phyloP scores from a whole-genome alignment of 1,140 invertebrate species.

The Saccostrea cuccullata region DNA sequence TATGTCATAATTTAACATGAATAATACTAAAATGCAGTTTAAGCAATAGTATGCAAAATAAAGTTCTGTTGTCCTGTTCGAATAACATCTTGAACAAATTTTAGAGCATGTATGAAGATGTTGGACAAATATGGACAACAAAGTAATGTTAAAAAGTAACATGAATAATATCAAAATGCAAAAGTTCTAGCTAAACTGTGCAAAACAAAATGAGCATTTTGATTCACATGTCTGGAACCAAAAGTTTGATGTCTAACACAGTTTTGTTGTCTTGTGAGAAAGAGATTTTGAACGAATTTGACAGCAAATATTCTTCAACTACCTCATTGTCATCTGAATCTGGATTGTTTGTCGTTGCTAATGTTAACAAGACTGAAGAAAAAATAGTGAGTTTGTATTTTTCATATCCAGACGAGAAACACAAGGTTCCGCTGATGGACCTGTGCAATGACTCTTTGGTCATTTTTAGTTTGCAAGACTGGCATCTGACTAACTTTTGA shows the following conservation, averaged over 20 bases:
- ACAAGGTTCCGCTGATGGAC: too few species aligned
- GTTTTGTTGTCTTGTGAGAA: constrained; percentile 1
- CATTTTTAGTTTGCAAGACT: too few species aligned
- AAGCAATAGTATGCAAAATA: not conserved
- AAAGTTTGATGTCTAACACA: constrained; percentile 11
- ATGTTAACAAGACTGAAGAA: not conserved
- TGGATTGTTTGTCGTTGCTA: not conserved
- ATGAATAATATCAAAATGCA: constrained; percentile 1
- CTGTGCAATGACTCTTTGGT: too few species aligned
- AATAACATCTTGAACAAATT: not conserved
- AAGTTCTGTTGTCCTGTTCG: not conserved
- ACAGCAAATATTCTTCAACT: not conserved
- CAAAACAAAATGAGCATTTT: not conserved
- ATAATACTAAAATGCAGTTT: not conserved
- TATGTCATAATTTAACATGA: not conserved
- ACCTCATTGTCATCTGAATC: not conserved
- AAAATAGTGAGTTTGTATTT: too few species aligned
- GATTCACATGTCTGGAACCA: not conserved
- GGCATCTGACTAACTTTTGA: too few species aligned
- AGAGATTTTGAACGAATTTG: constrained; percentile 6
- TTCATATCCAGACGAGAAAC: too few species aligned
- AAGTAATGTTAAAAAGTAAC: constrained; percentile 1
- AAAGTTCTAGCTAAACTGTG: not conserved
- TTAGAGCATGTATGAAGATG: not conserved
- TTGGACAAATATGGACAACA: not conserved